Evolutionary conservation across 2,797 vertebrate genomes (phyloP).

Genomic region (Gymnoscopelus microlampas): DNA sequence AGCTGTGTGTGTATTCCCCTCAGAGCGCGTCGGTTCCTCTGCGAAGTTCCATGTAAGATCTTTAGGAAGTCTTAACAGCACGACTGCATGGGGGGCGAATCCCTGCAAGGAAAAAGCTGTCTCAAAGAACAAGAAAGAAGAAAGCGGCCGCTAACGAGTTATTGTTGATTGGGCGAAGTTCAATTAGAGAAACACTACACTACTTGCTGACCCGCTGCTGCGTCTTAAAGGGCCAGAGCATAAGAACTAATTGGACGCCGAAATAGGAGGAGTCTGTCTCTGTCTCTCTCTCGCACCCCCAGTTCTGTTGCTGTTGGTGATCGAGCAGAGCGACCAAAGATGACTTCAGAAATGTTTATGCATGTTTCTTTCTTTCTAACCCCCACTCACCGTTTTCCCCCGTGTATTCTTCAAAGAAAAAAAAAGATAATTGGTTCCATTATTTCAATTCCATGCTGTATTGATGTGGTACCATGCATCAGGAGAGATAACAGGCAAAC

Average conservation of each 20-base stretch:
- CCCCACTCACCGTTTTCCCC: conserved; percentile 62
- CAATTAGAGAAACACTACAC: conserved; percentile 87
- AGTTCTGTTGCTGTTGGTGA: conserved; percentile 63
- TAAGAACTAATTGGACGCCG: conserved; percentile 82
- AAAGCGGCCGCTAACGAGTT: conserved; percentile 84
- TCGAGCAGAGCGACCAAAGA: conserved; percentile 60
- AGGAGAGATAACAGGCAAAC: too few species aligned
- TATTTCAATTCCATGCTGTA: too few species aligned
- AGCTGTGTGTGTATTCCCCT: conserved; percentile 68
- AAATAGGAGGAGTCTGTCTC: conserved; percentile 81
- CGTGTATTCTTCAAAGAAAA: conserved; percentile 63
- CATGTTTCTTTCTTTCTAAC: conserved; percentile 58
- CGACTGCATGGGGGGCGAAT: conserved; percentile 64
- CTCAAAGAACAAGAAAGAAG: conserved; percentile 66
- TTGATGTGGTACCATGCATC: too few species aligned
- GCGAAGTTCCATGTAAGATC: conserved; percentile 80
- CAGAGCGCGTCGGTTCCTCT: conserved; percentile 73
- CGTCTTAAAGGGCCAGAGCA: conserved; percentile 84
- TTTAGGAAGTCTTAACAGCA: conserved; percentile 66
- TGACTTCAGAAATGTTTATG: conserved; percentile 73
- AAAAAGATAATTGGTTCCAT: conserved; percentile 41
- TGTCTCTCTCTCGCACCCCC: conserved; percentile 17
- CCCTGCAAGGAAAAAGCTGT: conserved; percentile 71
- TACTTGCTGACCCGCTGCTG: conserved; percentile 80
- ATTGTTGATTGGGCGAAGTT: conserved; percentile 88